Conservation (phyloP, 2,113 vertebrate genomes). For the Passer domesticus region DNA sequence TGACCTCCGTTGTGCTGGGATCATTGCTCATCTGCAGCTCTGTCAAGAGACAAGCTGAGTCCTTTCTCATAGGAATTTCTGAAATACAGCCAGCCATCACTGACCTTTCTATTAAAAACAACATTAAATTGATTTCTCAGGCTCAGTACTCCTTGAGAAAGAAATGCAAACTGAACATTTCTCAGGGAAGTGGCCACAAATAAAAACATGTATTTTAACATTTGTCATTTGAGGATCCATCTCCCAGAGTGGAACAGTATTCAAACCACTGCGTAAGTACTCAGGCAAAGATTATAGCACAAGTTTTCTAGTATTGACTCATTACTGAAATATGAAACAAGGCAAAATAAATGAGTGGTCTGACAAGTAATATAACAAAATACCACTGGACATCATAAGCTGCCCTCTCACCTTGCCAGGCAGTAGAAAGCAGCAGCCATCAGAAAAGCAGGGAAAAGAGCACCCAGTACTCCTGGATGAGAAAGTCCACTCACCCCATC, state of each 20-base stretch:
- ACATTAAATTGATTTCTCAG: conserved; percentile 37
- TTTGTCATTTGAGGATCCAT: neutral
- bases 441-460: neutral
- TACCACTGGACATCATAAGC: neutral
- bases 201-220: neutral
- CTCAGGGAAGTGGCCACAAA: conserved; percentile 15
- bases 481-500: neutral
- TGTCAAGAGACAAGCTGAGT: neutral
- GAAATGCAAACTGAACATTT: conserved; percentile 15
- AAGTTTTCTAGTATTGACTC: neutral
- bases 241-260: neutral
- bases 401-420: neutral
- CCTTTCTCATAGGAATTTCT: conserved; percentile 42
- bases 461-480: neutral
- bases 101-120: conserved; percentile 61
- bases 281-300: neutral
- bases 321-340: neutral
- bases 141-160: conserved; percentile 41
- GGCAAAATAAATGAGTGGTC: neutral
- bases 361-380: neutral
- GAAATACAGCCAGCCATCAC: conserved; percentile 34
- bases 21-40: conserved; percentile 10
- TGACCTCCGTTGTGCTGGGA: neutral
- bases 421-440: neutral
- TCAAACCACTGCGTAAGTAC: neutral